Evolutionary conservation across 2,797 vertebrate genomes (phyloP), one percentile per base, ranked within the genome.

Genomic region (Tenualosa ilisha): DNA sequence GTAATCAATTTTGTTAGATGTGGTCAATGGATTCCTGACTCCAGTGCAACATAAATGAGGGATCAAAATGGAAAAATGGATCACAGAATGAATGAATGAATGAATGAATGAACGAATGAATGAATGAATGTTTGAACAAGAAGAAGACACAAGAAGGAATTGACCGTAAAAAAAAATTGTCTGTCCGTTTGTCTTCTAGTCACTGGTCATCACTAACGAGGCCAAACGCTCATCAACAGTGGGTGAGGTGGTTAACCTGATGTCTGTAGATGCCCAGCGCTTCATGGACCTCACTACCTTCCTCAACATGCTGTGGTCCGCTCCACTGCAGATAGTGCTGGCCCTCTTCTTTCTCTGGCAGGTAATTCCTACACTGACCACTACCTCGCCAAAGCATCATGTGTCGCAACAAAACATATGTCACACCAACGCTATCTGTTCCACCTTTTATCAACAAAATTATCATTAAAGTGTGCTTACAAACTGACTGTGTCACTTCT

Each of bases 241-340:
- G 82, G 98, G 98, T 53, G 98, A 99, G 92, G 94, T 99, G 0
- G 97, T 99, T 81, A 99, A 99, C 92, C 92, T 99, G 92, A 99
- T 99, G 98, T 98, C 98, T 0, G 97, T 99, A 89, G 98, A 99
- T 0, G 97, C 97, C 0, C 98, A 99, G 9, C 95, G 97, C 65
- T 98, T 99, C 94, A 96, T 97, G 96, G 97, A 99, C 86, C 91
- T 98, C 79, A 91, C 93, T 87, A 95, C 95, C 59, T 98, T 97
- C 93, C 95, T 99, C 88, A 98, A 97, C 92, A 96, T 99, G 97
- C 54, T 99, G 90, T 99, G 97, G 98, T 99, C 98, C 15, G 96
- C 97, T 0, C 98, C 98, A 0, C 94, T 99, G 86, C 97, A 99
- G 95, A 97, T 99, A 83, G 85, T 95, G 84, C 95, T 99, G 84